phyloP scores from a whole-genome alignment of 2,888 invertebrate species.

The Melieria omissa region DNA sequence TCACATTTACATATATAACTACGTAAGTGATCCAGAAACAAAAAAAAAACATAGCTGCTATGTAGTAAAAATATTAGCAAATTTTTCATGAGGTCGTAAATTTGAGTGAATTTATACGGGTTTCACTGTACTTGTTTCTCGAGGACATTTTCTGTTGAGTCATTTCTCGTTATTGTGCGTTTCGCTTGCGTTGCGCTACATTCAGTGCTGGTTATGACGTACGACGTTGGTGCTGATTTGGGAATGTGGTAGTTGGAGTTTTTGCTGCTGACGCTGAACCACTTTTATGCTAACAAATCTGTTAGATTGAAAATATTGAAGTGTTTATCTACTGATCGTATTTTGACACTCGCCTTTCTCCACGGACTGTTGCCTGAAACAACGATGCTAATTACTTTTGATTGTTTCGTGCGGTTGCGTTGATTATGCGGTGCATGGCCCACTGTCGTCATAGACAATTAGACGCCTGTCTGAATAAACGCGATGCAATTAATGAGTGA shows the following conservation, averaged over 20 bases:
- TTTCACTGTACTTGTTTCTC: neutral
- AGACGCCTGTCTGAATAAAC: too few relatives aligned
- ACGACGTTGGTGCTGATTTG: constrained; percentile 34
- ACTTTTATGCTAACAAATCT: constrained; percentile 10
- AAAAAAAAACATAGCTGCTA: too few relatives aligned
- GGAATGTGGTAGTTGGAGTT: constrained; percentile 38
- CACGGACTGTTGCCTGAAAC: constrained; percentile 7
- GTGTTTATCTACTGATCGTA: constrained; percentile 31
- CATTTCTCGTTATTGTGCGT: constrained; percentile 34
- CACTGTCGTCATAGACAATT: too few relatives aligned
- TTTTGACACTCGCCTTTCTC: constrained; percentile 33
- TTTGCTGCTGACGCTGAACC: neutral
- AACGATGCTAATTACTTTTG: constrained; percentile 41
- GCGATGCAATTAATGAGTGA: too few relatives aligned
- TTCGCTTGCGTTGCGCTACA: too few relatives aligned
- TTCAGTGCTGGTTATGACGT: too few relatives aligned
- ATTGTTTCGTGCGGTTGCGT: constrained; percentile 32
- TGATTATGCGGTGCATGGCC: neutral
- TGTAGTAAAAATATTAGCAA: too few relatives aligned
- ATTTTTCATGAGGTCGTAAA: too few relatives aligned
- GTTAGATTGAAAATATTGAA: constrained; percentile 16
- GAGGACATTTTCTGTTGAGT: constrained; percentile 44
- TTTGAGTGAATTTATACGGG: neutral
- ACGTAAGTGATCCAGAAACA: too few relatives aligned
- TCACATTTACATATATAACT: too few relatives aligned